phyloP scores from a whole-genome alignment of 2,888 invertebrate genomes.

The Papilio gigon region DNA sequence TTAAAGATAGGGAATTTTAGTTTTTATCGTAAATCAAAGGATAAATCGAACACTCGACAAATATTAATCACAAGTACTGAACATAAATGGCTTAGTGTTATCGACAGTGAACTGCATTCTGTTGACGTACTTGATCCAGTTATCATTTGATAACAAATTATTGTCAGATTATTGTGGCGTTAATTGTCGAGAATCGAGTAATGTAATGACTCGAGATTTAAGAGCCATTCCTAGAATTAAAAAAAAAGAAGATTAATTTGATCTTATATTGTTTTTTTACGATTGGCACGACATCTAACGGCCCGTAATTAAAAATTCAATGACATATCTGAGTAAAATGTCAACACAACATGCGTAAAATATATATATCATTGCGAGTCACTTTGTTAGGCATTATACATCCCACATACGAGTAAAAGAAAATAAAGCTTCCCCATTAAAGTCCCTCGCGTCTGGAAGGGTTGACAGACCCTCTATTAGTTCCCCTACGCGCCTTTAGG shows the following conservation, averaged over 20 bases:
- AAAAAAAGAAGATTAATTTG: no score
- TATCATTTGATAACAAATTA: constrained; percentile 23
- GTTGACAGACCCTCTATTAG: constrained; percentile 35
- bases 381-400: constrained; percentile 19
- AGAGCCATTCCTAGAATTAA: no score
- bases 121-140: constrained; percentile 16
- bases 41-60: constrained; percentile 28
- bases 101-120: constrained; percentile 29
- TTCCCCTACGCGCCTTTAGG: constrained; percentile 20
- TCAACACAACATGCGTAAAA: neutral
- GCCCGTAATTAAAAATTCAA: no score
- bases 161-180: constrained; percentile 5
- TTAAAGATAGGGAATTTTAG: neutral
- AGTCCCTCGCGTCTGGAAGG: constrained; percentile 49
- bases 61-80: constrained; percentile 21
- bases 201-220: no score
- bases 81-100: constrained; percentile 22
- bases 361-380: neutral
- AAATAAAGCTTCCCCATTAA: constrained; percentile 41
- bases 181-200: neutral
- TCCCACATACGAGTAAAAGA: constrained; percentile 13
- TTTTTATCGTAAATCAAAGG: constrained; percentile 24
- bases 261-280: no score
- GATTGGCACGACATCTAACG: no score
- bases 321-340: no score